Evolutionary conservation across 2,797 vertebrate genomes (phyloP), one percentile per base, ranked within the genome.

Genomic region (Eleutherodactylus coqui): DNA sequence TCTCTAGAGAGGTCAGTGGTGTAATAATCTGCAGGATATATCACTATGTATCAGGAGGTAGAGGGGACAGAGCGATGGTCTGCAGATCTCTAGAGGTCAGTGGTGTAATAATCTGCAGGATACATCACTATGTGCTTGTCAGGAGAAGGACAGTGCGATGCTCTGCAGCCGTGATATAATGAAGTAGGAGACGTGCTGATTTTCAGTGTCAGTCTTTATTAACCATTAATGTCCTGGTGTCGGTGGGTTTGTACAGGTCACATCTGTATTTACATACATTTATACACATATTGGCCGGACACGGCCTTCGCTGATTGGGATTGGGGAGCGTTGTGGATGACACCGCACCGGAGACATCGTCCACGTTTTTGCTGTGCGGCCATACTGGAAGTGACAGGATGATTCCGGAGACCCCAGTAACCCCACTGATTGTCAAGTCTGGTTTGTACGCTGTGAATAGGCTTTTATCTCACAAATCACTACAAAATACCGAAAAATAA

Each of bases 121-220:
- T n/a, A n/a, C n/a, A 4, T 58, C 51, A 8, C 1, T 83, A 2
- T 75, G 8, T n/a, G n/a, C n/a, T n/a, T n/a, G n/a, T n/a, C n/a
- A n/a, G n/a, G n/a, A 27, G 2, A 24, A 29, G 1, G 21, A 17
- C 16, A 27, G 38, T 8, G 38, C 27, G 6, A 75, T 45, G 24
- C 24, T 47, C 43, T 43, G 70, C 24, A 75, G 70, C 1, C 8
- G 9, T n/a, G 16, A 2, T 8, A 3, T 51, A 47, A 47, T 75
- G 34, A 32, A 3, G 16, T 5, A 49, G 34, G 64, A 60, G 10
- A 41, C 38, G 10, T 41, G 47, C 29, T 24, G 13, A 29, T 75
- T 85, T 89, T 70, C 29, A 83, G 75, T 89, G 88, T 91, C 51
- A 91, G 90, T 89, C 27, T 91, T 90, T 90, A 91, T 91, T 91